Conservation (phyloP, 2,113 vertebrate genomes). For the Pterocles orientalis region DNA sequence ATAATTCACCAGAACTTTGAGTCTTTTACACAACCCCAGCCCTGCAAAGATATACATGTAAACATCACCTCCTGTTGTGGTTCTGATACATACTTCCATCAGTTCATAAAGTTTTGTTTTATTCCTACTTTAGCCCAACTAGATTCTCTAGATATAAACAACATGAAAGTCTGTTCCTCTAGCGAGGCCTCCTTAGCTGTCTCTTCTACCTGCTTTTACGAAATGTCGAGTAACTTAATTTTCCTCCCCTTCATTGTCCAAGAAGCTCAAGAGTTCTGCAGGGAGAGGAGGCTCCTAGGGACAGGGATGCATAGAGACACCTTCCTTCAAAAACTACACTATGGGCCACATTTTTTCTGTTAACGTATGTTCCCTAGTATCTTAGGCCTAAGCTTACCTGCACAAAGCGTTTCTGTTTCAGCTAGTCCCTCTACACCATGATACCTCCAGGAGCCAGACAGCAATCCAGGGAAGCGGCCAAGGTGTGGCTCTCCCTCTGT, state of each 20-base stretch:
- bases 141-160: not conserved
- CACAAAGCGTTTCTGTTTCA: too few species aligned
- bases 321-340: rapidly evolving
- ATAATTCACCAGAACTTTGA: not conserved
- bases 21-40: not conserved
- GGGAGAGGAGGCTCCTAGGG: rapidly evolving
- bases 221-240: not conserved
- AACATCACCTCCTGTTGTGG: not conserved
- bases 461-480: rapidly evolving
- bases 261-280: not conserved
- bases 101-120: not conserved
- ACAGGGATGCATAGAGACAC: too few species aligned
- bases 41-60: not conserved
- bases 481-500: rapidly evolving
- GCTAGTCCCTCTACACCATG: not conserved
- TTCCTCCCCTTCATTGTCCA: rapidly evolving
- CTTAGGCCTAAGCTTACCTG: not conserved
- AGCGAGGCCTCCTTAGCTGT: not conserved
- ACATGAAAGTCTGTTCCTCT: not conserved
- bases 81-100: not conserved
- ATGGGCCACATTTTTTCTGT: rapidly evolving
- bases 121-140: not conserved
- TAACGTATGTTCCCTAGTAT: rapidly evolving
- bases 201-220: not conserved
- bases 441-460: rapidly evolving